Conservation (phyloP, 2,113 vertebrate species). For the Cranoglanis bouderius region DNA sequence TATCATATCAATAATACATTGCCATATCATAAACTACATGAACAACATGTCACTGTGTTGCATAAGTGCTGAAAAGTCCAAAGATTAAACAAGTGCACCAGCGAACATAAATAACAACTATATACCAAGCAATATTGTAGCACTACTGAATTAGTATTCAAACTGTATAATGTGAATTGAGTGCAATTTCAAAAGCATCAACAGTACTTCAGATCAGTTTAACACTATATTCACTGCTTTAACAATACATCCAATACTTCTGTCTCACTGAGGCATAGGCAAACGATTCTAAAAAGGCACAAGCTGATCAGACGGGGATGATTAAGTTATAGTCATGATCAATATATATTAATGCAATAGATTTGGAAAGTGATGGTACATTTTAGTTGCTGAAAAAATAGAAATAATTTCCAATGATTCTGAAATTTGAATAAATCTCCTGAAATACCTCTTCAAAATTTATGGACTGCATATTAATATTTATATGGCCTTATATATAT, state of each 20-base stretch:
- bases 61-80: conserved; percentile 79
- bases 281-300: conserved; percentile 57
- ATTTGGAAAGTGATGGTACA: conserved; percentile 18
- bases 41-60: conserved; percentile 83
- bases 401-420: conserved; percentile 25
- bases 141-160: conserved; percentile 50
- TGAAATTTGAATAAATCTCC: conserved; percentile 5
- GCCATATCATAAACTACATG: conserved; percentile 46
- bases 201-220: conserved; percentile 85
- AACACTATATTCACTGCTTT: conserved; percentile 62
- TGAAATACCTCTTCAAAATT: conserved; percentile 18
- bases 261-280: conserved; percentile 52
- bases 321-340: conserved; percentile 22
- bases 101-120: conserved; percentile 46
- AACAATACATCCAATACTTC: conserved; percentile 50
- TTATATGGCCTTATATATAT: conserved; percentile 29
- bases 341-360: conserved; percentile 23
- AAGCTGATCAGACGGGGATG: conserved; percentile 51
- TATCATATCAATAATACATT: conserved; percentile 48
- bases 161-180: conserved; percentile 82
- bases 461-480: conserved; percentile 45
- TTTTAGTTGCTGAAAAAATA: conserved; percentile 35
- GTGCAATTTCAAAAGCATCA: conserved; percentile 82
- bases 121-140: conserved; percentile 50
- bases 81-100: conserved; percentile 45